Conservation (phyloP, 1,140 invertebrate genomes). For the Tribolium castaneum region DNA sequence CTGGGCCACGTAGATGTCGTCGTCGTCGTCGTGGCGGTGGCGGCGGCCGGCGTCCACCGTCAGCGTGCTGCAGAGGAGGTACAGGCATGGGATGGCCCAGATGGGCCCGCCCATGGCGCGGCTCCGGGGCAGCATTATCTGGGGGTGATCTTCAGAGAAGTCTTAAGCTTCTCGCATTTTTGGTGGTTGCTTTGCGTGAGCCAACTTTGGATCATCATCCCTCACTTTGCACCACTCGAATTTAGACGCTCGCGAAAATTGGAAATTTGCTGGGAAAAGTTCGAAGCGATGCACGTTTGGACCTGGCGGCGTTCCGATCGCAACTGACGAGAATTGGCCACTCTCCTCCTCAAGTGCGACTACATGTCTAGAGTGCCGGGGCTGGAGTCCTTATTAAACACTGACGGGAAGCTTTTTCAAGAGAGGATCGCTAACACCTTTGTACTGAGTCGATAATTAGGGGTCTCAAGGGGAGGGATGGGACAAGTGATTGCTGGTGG, state of each 20-base stretch:
- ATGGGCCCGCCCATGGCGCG: neutral
- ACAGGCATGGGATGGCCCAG: constrained; percentile 55
- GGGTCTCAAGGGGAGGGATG: too few relatives aligned
- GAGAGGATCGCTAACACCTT: constrained; percentile 7
- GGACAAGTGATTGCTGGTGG: too few relatives aligned
- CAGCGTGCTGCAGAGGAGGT: constrained; percentile 53
- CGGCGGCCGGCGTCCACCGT: constrained; percentile 45
- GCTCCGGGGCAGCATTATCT: neutral
- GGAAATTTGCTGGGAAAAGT: neutral
- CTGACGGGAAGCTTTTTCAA: neutral
- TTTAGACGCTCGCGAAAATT: neutral
- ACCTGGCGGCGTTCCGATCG: constrained; percentile 47
- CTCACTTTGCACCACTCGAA: too few relatives aligned
- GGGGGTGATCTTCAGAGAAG: neutral
- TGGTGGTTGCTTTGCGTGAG: too few relatives aligned
- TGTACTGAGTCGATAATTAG: neutral
- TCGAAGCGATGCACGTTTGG: constrained; percentile 45
- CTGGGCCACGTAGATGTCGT: constrained; percentile 50
- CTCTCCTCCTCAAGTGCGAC: constrained; percentile 15
- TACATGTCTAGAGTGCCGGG: constrained; percentile 18
- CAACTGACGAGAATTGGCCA: constrained; percentile 44
- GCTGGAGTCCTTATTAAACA: neutral
- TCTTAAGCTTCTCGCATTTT: too few relatives aligned
- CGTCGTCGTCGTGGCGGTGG: constrained; percentile 53
- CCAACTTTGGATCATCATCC: too few relatives aligned